Conservation (phyloP, 1,140 invertebrate species). For the Onthophagus taurus region DNA sequence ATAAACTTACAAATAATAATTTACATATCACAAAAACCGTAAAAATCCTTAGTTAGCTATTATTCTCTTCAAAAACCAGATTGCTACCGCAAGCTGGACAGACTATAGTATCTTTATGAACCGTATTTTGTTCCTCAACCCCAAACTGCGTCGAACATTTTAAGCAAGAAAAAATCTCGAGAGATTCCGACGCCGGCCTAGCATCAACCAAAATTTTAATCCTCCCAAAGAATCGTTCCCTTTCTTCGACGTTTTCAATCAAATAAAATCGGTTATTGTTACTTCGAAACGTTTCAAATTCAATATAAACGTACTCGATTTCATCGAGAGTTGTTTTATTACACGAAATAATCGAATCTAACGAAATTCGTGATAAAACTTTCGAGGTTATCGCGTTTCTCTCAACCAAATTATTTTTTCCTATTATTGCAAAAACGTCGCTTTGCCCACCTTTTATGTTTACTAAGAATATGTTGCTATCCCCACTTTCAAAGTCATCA, state of each 20-base stretch:
- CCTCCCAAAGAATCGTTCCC: slow-evolving; percentile 1
- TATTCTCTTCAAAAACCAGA: slow-evolving; percentile 5
- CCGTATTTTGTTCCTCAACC: slow-evolving; percentile 6
- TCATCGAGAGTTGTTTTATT: slow-evolving; percentile 2
- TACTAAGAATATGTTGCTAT: slow-evolving; percentile 13
- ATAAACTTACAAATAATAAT: no score
- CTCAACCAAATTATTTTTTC: slow-evolving; percentile 11
- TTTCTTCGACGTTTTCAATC: slow-evolving; percentile 7
- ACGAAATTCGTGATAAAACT: neutral
- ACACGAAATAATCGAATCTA: slow-evolving; percentile 4
- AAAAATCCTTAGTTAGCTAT: neutral
- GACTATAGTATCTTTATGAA: neutral
- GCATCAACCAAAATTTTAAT: slow-evolving; percentile 9
- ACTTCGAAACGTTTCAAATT: slow-evolving; percentile 13
- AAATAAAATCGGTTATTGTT: slow-evolving; percentile 4
- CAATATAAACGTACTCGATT: slow-evolving; percentile 2
- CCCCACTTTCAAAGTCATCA: slow-evolving; percentile 15
- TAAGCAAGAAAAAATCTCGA: slow-evolving; percentile 10
- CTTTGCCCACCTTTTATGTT: slow-evolving; percentile 8
- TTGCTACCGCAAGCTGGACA: slow-evolving; percentile 6
- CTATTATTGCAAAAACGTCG: slow-evolving; percentile 11
- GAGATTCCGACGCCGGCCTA: slow-evolving; percentile 1
- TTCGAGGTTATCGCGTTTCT: slow-evolving; percentile 10
- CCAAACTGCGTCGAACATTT: slow-evolving; percentile 13
- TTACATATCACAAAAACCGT: no score